Base-by-base conservation (phyloP, 2,888 invertebrate genomes). In the Oligia fasciuncula region DNA sequence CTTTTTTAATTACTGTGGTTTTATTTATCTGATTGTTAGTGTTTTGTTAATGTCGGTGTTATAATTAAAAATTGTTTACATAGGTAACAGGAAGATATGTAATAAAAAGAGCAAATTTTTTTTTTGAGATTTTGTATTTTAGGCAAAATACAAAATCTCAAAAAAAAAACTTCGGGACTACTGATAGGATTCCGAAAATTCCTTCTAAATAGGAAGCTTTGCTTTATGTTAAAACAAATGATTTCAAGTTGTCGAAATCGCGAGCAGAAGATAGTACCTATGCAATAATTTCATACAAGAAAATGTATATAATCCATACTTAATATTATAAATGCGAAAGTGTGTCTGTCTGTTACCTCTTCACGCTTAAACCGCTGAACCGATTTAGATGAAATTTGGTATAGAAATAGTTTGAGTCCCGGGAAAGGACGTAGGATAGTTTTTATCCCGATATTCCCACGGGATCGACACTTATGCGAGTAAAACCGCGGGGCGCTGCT, bases 1-100 rank as follows among this genome's bases (percentile, higher is more conserved):
- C 43, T 83, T 57, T 83, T 83, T 83, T 76, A 83, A 83, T 86
- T 83, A 66, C 69, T 63, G 43, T n/a, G 19, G 35, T 72, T 81
- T 73, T 63, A 57, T 74, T 73, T 77, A 51, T 70, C 71, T 46
- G 40, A n/a, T 71, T 66, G 69, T 79, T 14, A n/a, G 29, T 23
- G 29, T 62, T 62, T 66, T 49, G 19, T 29, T 68, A 63, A 72
- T 84, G 29, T 68, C 72, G 11, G n/a, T 76, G 23, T 62, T 62
- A 54, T 65, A 73, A 81, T 81, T 81, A 29, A 81, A 65, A 66
- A 35, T 14, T 17, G 1, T 17, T 82, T 51, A 3, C 29, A 29
- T 46, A 14, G 14, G 57, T 57, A 71, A 71, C 40, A 40, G 11
- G 6, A 51, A 19, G 6, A 29, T 49, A 19, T 46, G 2, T n/a